Conservation (phyloP, 2,888 invertebrate genomes). For the Philaethria dido region DNA sequence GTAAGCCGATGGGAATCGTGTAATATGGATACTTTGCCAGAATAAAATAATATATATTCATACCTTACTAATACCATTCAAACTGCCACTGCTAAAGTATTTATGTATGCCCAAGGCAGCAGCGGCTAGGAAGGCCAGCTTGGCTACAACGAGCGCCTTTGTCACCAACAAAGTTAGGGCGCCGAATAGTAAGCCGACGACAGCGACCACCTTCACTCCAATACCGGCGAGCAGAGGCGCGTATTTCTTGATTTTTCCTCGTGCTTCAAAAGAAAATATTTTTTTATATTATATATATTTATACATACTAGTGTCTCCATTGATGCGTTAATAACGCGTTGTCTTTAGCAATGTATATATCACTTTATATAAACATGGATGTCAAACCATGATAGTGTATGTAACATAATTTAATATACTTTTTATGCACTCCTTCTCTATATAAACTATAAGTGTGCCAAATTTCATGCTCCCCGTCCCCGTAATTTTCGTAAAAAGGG, state of each 20-base stretch:
- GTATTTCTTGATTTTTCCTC: slow-evolving; percentile 90
- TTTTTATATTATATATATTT: not conserved
- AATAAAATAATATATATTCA: not conserved
- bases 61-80: slow-evolving; percentile 73
- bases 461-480: no score
- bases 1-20: no score
- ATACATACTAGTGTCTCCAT: no score
- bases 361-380: no score
- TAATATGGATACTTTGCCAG: no score
- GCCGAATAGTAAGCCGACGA: slow-evolving; percentile 88
- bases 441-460: no score
- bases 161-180: slow-evolving; percentile 88
- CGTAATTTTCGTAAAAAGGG: no score
- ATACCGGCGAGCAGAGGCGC: slow-evolving; percentile 87
- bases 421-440: no score
- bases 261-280: slow-evolving; percentile 76
- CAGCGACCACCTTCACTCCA: slow-evolving; percentile 88
- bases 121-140: slow-evolving; percentile 90
- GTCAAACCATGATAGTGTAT: no score
- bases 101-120: slow-evolving; percentile 88
- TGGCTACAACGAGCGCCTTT: slow-evolving; percentile 91
- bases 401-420: no score
- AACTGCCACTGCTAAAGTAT: slow-evolving; percentile 83
- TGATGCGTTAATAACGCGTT: no score
- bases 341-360: no score